Percentiles rank a stretch among this genome's conserved stretches.
Evolutionary conservation across 2,797 vertebrate genomes (phyloP).

Genomic region (Hipposideros larvatus): DNA sequence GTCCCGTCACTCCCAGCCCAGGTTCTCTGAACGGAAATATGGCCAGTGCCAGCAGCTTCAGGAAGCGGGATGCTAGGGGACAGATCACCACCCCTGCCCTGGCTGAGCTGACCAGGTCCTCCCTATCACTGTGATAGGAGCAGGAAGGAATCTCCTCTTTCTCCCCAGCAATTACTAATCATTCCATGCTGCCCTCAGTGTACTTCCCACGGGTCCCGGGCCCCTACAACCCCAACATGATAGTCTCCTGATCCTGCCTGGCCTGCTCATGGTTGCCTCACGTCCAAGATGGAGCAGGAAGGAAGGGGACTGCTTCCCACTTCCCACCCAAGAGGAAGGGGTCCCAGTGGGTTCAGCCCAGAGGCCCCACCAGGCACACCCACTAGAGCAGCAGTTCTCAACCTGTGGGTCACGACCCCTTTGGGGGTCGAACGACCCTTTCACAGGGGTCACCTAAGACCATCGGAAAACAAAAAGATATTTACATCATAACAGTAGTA

Average conservation of each 20-base stretch:
- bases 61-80: neutral
- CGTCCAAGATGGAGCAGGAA: neutral
- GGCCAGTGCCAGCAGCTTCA: neutral
- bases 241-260: fast-evolving
- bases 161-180: neutral
- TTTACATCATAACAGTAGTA: too few species aligned
- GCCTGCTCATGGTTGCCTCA: neutral
- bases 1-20: neutral
- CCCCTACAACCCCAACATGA: fast-evolving
- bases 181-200: fast-evolving
- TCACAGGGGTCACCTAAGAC: too few species aligned
- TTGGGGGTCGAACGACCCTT: too few species aligned
- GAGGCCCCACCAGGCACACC: neutral
- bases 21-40: neutral
- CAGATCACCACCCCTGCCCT: fast-evolving
- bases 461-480: too few species aligned
- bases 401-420: too few species aligned
- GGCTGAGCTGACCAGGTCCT: neutral
- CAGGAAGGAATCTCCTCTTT: neutral
- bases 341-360: neutral
- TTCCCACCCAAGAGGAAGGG: neutral
- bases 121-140: fast-evolving
- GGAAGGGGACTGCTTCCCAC: neutral
- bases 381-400: too few species aligned
- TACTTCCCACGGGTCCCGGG: fast-evolving